Percentiles rank a stretch among this genome's conserved stretches.
These are phyloP conservation scores for Protonemura montana DNA, from an alignment of 2,888 invertebrate species.

Conservation along the genomic window DNA sequence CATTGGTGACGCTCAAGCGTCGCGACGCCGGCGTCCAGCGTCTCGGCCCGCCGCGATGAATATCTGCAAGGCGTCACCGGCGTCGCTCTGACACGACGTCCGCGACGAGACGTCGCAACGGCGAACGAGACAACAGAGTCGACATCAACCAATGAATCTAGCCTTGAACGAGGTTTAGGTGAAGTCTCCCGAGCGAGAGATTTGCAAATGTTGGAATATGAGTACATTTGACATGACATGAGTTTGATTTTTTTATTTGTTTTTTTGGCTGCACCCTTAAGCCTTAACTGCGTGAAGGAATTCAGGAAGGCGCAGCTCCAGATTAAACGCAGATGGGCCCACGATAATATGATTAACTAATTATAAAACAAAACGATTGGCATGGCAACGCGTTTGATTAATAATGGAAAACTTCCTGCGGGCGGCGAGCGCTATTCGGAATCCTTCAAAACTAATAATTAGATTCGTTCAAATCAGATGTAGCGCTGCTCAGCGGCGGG, in stretches of 20 bases:
- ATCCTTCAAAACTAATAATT: slow-evolving; percentile 7
- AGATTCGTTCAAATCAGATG: slow-evolving; percentile 5
- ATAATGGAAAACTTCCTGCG: neutral
- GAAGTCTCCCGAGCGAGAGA: no score
- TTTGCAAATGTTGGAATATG: no score
- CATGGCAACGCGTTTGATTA: neutral
- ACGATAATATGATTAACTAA: slow-evolving; percentile 5
- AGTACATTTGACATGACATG: no score
- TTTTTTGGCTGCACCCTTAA: no score
- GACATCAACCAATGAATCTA: no score
- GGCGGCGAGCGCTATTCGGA: neutral
- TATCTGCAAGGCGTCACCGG: neutral
- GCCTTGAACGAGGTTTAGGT: no score
- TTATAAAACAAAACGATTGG: neutral
- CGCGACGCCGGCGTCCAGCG: neutral
- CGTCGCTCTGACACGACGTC: neutral
- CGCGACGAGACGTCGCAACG: neutral
- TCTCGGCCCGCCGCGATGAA: neutral
- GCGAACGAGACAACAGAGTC: neutral
- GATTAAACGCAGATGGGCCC: neutral
- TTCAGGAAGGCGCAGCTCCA: neutral
- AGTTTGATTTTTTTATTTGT: no score
- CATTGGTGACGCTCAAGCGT: slow-evolving; percentile 19
- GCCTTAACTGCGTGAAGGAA: no score
- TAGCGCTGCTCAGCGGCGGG: slow-evolving; percentile 8